These are phyloP conservation scores for Pteronotus mesoamericanus DNA, from an alignment of 2,797 vertebrate genomes.

Conservation along the genomic window DNA sequence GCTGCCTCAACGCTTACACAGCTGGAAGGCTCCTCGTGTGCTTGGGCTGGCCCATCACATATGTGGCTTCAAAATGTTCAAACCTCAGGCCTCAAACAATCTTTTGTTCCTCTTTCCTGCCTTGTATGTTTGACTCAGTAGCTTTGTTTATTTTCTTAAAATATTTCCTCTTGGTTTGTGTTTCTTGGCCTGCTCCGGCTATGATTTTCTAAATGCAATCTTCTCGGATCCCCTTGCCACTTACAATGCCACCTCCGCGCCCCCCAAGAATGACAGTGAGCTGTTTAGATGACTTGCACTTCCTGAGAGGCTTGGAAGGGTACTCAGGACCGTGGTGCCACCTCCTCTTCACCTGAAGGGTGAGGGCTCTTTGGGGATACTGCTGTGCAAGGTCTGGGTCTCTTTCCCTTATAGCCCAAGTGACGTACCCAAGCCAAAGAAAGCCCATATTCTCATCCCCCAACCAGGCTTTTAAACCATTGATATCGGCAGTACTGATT, in stretches of 20 bases:
- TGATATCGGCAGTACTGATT: neutral
- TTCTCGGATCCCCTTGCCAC: slow-evolving; percentile 74
- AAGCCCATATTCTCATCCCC: neutral
- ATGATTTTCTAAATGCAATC: slow-evolving; percentile 72
- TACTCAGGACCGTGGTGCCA: neutral
- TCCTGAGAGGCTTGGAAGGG: neutral
- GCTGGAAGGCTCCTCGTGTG: slow-evolving; percentile 76
- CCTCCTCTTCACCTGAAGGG: neutral
- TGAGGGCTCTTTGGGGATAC: neutral
- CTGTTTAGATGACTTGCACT: slow-evolving; percentile 60
- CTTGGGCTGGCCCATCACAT: slow-evolving; percentile 69
- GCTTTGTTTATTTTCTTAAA: slow-evolving; percentile 85
- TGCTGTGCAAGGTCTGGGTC: neutral
- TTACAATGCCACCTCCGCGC: slow-evolving; percentile 11
- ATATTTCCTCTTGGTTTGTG: slow-evolving; percentile 83
- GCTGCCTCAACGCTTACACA: slow-evolving; percentile 78
- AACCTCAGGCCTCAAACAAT: slow-evolving; percentile 80
- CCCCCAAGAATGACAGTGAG: slow-evolving; percentile 44
- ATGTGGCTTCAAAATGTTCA: slow-evolving; percentile 79
- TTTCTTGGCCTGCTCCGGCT: slow-evolving; percentile 78
- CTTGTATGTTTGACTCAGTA: slow-evolving; percentile 83
- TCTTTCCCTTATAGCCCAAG: neutral
- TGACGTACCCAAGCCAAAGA: neutral
- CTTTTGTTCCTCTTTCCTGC: slow-evolving; percentile 81
- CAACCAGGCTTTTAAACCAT: neutral